Conservation (phyloP, 2,113 vertebrate genomes). For the Notarius lentiginosus region DNA sequence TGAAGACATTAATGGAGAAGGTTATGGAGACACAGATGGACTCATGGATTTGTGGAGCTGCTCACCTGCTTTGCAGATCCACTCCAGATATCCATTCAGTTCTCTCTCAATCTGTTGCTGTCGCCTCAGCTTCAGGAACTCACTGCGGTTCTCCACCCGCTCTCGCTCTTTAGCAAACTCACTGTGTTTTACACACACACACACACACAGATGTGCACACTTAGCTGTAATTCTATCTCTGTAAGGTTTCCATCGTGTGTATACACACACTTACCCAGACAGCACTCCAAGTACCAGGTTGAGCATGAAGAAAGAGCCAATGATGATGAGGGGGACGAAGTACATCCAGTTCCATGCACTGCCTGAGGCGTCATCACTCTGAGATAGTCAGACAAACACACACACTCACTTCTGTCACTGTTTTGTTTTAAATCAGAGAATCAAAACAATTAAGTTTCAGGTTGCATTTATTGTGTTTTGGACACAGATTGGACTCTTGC, state of each 20-base stretch:
- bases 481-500: not conserved
- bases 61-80: constrained; percentile 93
- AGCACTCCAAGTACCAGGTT: constrained; percentile 93
- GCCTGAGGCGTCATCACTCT: constrained; percentile 95
- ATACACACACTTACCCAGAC: constrained; percentile 79
- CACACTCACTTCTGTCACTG: not conserved
- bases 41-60: not conserved
- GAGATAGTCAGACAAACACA: constrained; percentile 48
- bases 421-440: not conserved
- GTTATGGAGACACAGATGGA: not conserved
- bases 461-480: not conserved
- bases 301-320: constrained; percentile 49
- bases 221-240: not conserved
- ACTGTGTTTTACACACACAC: constrained; percentile 63
- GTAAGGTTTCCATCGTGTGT: not conserved
- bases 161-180: constrained; percentile 96
- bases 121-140: constrained; percentile 87
- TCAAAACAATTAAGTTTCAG: not conserved
- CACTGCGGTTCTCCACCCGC: constrained; percentile 88
- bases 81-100: constrained; percentile 91
- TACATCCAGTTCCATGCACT: constrained; percentile 95
- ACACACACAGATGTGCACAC: constrained; percentile 25
- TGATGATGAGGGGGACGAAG: constrained; percentile 82
- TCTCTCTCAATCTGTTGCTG: constrained; percentile 94
- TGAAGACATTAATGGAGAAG: not conserved